Evolutionary conservation across 1,140 invertebrate genomes (phyloP).

Genomic region (Cotesia vestalis): DNA sequence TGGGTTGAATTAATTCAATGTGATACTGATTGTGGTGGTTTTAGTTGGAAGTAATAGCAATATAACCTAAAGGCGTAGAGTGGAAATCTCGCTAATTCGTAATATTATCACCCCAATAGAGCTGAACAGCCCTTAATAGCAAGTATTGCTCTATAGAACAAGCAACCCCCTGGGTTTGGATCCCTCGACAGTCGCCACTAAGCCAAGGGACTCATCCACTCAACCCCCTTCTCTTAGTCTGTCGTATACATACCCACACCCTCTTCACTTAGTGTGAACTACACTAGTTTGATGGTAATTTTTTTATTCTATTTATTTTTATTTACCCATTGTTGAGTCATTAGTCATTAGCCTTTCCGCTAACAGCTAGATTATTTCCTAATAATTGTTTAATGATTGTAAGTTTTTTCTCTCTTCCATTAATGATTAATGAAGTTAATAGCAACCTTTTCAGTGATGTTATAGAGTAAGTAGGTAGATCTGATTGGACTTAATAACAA

Average conservation of each 20-base stretch:
- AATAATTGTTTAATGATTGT: conserved; percentile 11
- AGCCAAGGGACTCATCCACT: conserved; percentile 54
- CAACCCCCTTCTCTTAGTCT: conserved; percentile 15
- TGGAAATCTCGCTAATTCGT: conserved; percentile 62
- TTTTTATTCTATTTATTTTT: conserved; percentile 6
- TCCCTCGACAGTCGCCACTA: conserved; percentile 49
- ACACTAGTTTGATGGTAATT: conserved; percentile 42
- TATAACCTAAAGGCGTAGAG: conserved; percentile 40
- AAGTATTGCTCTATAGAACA: conserved; percentile 48
- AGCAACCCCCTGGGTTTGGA: conserved; percentile 45
- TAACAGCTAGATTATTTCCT: background rate
- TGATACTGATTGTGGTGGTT: conserved; percentile 11
- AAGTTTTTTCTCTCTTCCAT: background rate
- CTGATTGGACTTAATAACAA: conserved; percentile 6
- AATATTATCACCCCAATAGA: conserved; percentile 62
- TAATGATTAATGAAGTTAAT: background rate
- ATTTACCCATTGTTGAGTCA: background rate
- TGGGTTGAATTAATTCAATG: conserved; percentile 49
- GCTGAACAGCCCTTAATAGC: conserved; percentile 53
- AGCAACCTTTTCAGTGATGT: background rate
- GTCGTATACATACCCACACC: conserved; percentile 37
- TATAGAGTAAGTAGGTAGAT: background rate
- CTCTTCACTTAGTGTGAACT: conserved; percentile 32
- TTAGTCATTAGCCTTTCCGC: conserved; percentile 1
- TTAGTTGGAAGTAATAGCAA: background rate